Base-by-base conservation (phyloP, 2,797 vertebrate genomes). In the Sebastes minor region DNA sequence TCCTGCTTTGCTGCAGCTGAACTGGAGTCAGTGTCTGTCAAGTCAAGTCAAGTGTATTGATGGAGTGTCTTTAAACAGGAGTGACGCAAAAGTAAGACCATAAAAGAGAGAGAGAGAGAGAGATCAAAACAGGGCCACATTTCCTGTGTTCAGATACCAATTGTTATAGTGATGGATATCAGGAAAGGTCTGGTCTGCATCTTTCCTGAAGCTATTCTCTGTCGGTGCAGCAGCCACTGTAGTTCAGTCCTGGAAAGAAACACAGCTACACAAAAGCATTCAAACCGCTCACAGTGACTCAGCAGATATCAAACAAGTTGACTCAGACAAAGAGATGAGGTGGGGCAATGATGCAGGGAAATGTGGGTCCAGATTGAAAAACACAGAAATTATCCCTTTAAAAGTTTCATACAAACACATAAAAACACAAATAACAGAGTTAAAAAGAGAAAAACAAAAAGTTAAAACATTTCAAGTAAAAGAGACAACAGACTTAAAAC, bases 111-210 rank as follows among this genome's bases (percentile, higher is more conserved):
- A 60, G n/a, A 52, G 33, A 38, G 35, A 38, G 12, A 13, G 35
- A 38, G 1, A 38, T 52, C 1, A 64, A 55, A 56, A 12, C 9
- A 5, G 35, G 20, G 30, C 60, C 14, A 35, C 66, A 80, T 72
- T 76, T 84, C 53, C 71, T 78, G 56, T 68, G 71, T 59, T 77
- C 12, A 79, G 59, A 78, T 59, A 53, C 18, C 10, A 52, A 69
- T 52, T 53, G 57, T 78, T 38, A 25, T 1, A 66, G 25, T 57
- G 78, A 86, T 83, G 74, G 78, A 63, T 80, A 71, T 78, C 83
- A 77, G 71, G 42, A 53, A n/a, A 60, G 63, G 20, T 74, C 76
- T 86, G 86, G 42, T 80, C 22, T 79, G 55, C 14, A 32, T 83
- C 57, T 59, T 71, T 52, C 64, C 27, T 61, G 25, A 56, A 81